Base-by-base conservation (phyloP, 2,113 vertebrate species). In the Ameiurus melas region DNA sequence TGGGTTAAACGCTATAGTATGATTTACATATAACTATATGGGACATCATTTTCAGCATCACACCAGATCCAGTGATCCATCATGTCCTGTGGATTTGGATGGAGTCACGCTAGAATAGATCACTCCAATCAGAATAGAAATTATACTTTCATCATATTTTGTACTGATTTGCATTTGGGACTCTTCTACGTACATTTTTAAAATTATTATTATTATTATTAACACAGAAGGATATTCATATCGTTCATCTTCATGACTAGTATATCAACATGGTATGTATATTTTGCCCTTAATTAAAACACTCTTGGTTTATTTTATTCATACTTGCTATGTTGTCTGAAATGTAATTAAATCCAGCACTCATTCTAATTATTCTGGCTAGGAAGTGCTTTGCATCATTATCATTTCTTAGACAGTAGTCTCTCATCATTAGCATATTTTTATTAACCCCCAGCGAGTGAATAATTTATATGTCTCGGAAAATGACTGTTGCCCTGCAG, bases 401-500 rank as follows among this genome's bases (percentile, higher is more conserved):
- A 90, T 88, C 8, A 83, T 89, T 91, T 88, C 78, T 60, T 57
- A 83, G 81, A 89, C 86, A 77, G 47, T 83, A n/a, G 83, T 86
- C 58, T 85, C 78, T 85, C 47, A 55, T 51, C 33, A 91, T 92
- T 91, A 87, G 89, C 90, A 92, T 90, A 90, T 91, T 91, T 90
- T 92, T 89, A 91, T 92, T 92, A 90, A 90, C 86, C 88, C 79
- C 80, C 57, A 85, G 43, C 33, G 83, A 90, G 89, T 88, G 66
- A 91, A 91, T 89, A 87, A 91, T 88, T 91, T 86, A 89, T 88
- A 90, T 17, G 70, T 86, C 88, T 86, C 68, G 2, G 16, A 68
- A 43, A 88, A 77, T 39, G 12, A 80, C 73, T 82, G 71, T 91
- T 70, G 47, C 30, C 33, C 79, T 81, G 64, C 64, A 78, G 77